Evolutionary conservation across 1,140 invertebrate genomes (phyloP).

Genomic region (Meteorus sp.): DNA sequence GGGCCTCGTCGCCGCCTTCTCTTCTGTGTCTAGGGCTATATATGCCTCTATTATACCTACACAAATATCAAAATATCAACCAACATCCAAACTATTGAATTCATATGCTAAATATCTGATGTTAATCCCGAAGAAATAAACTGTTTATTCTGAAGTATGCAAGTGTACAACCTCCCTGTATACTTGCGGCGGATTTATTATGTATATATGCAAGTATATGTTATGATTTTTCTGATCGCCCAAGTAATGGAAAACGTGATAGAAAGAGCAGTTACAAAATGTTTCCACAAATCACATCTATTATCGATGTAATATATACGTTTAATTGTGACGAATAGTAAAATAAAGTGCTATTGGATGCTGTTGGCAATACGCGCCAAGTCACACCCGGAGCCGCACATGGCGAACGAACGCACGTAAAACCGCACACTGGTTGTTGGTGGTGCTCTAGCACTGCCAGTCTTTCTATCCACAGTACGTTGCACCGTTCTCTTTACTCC

Average conservation of each 20-base stretch:
- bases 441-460: no score
- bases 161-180: no score
- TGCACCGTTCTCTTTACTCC: constrained; percentile 10
- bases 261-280: no score
- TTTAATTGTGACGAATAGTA: background rate
- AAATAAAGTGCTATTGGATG: constrained; percentile 13
- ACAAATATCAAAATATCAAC: no score
- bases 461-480: constrained; percentile 12
- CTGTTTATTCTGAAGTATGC: no score
- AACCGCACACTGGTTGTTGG: constrained; percentile 9
- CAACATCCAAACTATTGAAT: no score
- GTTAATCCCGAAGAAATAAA: no score
- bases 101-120: no score
- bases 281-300: background rate
- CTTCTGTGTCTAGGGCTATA: background rate
- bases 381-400: constrained; percentile 26
- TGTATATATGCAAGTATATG: no score
- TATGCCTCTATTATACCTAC: background rate
- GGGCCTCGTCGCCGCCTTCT: background rate
- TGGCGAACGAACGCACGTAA: constrained; percentile 17
- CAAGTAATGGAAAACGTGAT: no score
- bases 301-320: background rate
- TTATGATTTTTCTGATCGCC: no score
- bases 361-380: constrained; percentile 11
- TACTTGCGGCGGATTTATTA: no score